phyloP scores from a whole-genome alignment of 2,888 invertebrate species.

The Andrena bucephala region DNA sequence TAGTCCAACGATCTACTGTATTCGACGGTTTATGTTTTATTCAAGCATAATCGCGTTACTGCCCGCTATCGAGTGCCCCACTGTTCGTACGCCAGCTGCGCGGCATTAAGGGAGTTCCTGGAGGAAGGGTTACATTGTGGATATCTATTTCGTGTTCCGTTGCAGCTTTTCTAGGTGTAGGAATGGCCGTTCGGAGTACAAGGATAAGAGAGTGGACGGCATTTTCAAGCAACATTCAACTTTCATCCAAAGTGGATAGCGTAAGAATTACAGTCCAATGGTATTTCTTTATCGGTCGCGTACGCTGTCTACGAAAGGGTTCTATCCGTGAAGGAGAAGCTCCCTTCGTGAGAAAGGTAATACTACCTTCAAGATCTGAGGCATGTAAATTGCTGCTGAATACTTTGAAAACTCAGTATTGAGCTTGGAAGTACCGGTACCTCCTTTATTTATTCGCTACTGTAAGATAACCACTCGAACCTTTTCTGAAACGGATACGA shows the following conservation, averaged over 20 bases:
- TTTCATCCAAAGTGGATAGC: neutral
- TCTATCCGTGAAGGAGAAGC: no score
- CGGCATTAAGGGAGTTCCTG: neutral
- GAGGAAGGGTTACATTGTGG: no score
- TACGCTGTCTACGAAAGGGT: no score
- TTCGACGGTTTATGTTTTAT: slow-evolving; percentile 16
- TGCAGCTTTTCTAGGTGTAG: neutral
- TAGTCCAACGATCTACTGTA: neutral
- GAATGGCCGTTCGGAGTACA: neutral
- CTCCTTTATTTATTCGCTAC: no score
- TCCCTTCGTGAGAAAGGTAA: no score
- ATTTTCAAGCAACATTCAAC: neutral
- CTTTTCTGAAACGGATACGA: no score
- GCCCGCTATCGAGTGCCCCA: neutral
- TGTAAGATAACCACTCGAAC: no score
- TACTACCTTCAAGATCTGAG: no score
- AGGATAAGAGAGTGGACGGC: neutral
- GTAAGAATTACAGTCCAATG: neutral
- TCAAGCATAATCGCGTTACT: slow-evolving; percentile 19
- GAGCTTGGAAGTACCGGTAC: no score
- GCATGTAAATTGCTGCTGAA: no score
- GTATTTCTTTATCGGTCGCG: neutral
- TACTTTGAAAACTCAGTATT: no score
- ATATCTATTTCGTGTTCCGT: neutral
- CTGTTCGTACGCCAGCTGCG: neutral